phyloP scores from a whole-genome alignment of 2,797 vertebrate species.

The Sebastes oblongus region DNA sequence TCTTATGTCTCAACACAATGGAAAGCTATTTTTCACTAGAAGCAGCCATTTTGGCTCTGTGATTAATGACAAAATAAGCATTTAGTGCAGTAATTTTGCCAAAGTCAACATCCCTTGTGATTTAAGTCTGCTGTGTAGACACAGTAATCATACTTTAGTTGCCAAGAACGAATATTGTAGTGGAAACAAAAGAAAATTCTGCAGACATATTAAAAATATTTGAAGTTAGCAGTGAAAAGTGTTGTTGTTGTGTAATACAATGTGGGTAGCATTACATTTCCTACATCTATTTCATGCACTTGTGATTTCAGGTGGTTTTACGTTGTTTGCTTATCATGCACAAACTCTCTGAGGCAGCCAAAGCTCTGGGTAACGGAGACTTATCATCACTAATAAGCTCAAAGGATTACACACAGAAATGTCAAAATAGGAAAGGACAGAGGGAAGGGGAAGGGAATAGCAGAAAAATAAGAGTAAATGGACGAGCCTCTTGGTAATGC shows the following conservation, averaged over 20 bases:
- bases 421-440: background rate
- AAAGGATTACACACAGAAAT: constrained; percentile 14
- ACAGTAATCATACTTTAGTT: background rate
- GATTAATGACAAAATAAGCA: background rate
- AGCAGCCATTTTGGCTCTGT: background rate
- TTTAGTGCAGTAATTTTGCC: background rate
- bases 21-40: background rate
- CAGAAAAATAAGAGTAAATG: background rate
- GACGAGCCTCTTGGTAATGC: background rate
- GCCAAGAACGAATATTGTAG: background rate
- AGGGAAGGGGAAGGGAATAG: background rate
- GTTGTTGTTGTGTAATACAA: background rate
- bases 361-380: background rate
- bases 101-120: background rate
- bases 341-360: background rate
- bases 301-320: background rate
- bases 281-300: background rate
- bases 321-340: background rate
- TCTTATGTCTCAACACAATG: background rate
- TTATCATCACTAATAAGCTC: constrained; percentile 12
- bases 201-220: background rate
- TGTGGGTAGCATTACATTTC: background rate
- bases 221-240: background rate
- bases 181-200: background rate
- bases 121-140: background rate